Evolutionary conservation across 2,888 invertebrate genomes (phyloP).

Genomic region (Drosophila ustulata): DNA sequence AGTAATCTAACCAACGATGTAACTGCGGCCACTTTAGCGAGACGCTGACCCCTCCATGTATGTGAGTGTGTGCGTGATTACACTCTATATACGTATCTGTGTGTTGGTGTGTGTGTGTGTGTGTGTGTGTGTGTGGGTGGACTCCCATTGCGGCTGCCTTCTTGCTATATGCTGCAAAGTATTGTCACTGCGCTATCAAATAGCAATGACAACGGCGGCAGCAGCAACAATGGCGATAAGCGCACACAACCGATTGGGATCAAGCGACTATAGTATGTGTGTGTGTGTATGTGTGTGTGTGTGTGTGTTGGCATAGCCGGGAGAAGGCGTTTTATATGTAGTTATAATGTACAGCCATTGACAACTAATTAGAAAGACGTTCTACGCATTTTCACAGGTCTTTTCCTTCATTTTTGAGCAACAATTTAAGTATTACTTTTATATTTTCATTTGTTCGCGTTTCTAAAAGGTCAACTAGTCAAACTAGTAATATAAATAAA

Average conservation of each 20-base stretch:
- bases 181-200: constrained; percentile 66
- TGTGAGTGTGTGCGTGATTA: constrained; percentile 2
- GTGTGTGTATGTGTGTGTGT: neutral
- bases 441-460: too few species aligned
- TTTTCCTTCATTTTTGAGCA: too few species aligned
- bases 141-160: constrained; percentile 5
- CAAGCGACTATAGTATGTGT: constrained; percentile 25
- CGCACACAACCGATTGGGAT: constrained; percentile 43
- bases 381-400: too few species aligned
- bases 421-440: too few species aligned
- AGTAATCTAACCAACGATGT: constrained; percentile 42
- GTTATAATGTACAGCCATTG: too few species aligned
- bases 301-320: neutral
- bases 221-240: constrained; percentile 48
- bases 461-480: too few species aligned
- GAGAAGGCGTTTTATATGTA: neutral
- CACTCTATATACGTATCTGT: neutral
- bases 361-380: too few species aligned
- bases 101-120: constrained; percentile 18
- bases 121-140: constrained; percentile 20
- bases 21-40: constrained; percentile 45
- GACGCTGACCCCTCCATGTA: constrained; percentile 53
- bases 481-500: too few species aligned
- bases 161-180: constrained; percentile 21
- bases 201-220: constrained; percentile 34